Evolutionary conservation across 2,113 vertebrate genomes (phyloP).

Genomic region (Hiodon tergisus): DNA sequence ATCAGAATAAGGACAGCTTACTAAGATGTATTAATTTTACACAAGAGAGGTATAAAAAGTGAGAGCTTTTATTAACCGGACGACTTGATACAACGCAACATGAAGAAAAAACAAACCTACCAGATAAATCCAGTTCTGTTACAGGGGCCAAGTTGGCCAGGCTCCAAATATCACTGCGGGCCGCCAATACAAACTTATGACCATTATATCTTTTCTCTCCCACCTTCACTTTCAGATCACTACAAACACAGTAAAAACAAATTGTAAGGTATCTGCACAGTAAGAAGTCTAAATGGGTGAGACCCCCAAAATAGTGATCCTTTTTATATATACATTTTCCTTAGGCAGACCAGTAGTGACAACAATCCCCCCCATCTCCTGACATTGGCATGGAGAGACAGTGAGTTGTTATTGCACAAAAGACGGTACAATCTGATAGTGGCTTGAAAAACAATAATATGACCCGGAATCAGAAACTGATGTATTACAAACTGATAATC

Average conservation of each 20-base stretch:
- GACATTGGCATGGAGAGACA: no score
- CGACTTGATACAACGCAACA: no score
- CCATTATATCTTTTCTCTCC: conserved; percentile 67
- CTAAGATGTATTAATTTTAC: no score
- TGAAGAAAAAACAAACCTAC: conserved; percentile 56
- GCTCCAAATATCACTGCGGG: conserved; percentile 90
- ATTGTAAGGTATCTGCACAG: background rate
- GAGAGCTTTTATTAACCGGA: no score
- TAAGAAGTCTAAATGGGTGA: background rate
- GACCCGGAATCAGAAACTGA: background rate
- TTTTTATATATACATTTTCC: no score
- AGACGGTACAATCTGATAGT: background rate
- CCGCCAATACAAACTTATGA: conserved; percentile 96
- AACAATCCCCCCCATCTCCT: no score
- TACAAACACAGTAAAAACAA: conserved; percentile 43
- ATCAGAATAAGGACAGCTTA: no score
- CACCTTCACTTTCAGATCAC: conserved; percentile 90
- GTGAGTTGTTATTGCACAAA: background rate
- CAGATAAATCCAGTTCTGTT: conserved; percentile 85
- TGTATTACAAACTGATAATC: background rate
- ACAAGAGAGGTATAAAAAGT: no score
- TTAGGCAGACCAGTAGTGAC: no score
- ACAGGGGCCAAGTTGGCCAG: conserved; percentile 77
- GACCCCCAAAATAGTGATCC: background rate
- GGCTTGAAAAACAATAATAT: background rate